A percentile compares a stretch with the other conserved stretches of the same genome.
phyloP scores from a whole-genome alignment of 2,113 vertebrate genomes.

The Ciconia stormi region DNA sequence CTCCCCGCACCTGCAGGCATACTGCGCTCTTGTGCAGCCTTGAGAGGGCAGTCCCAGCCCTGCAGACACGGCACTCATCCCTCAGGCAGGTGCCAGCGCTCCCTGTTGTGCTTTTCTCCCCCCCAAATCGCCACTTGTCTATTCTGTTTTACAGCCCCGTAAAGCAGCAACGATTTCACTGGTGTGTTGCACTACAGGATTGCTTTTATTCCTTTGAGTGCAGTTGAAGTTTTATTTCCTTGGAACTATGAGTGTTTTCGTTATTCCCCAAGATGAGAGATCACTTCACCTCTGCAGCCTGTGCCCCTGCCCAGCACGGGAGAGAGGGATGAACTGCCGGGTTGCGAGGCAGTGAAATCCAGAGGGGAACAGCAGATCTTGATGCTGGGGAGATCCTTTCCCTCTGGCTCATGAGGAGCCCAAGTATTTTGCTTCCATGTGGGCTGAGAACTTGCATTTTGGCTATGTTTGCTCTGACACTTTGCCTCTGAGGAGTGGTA shows the following conservation, averaged over 20 bases:
- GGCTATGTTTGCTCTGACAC: background rate
- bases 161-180: background rate
- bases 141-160: background rate
- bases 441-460: background rate
- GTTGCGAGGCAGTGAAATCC: background rate
- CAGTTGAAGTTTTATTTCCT: background rate
- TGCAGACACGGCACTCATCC: background rate
- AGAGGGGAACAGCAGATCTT: background rate
- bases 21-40: background rate
- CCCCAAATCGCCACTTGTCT: background rate
- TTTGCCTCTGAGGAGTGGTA: background rate
- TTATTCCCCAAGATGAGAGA: background rate
- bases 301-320: background rate
- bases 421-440: background rate
- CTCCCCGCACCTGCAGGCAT: too few species aligned
- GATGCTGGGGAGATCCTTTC: background rate
- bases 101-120: background rate
- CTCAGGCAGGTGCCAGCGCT: background rate
- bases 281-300: background rate
- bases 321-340: background rate
- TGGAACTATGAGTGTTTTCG: background rate
- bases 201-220: background rate
- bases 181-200: background rate
- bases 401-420: background rate
- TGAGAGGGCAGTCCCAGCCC: background rate